Conservation (phyloP, 1,140 invertebrate genomes). For the Vanessa atalanta region DNA sequence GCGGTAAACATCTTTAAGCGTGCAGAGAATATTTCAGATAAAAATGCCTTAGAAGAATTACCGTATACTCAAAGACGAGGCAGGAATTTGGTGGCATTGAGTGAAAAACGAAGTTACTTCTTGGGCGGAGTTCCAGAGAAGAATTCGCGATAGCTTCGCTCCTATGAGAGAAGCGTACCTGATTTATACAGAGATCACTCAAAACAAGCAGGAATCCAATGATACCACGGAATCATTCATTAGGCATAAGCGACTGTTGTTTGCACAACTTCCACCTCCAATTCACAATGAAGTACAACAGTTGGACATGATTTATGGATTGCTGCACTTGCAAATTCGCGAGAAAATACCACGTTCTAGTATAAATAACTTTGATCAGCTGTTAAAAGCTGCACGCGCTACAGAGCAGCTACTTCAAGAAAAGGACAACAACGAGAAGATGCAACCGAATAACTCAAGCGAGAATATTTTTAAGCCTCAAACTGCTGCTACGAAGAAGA, state of each 20-base stretch:
- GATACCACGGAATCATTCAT: constrained; percentile 37
- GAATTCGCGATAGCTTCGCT: constrained; percentile 39
- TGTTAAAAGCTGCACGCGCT: not conserved
- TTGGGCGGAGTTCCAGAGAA: constrained; percentile 30
- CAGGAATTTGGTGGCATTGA: constrained; percentile 44
- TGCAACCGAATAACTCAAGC: too few relatives aligned
- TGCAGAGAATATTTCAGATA: not conserved
- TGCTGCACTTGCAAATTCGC: constrained; percentile 24
- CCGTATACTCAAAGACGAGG: constrained; percentile 22
- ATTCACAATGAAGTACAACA: constrained; percentile 35
- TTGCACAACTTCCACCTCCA: constrained; percentile 32
- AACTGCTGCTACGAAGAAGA: too few relatives aligned
- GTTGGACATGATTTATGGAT: constrained; percentile 42
- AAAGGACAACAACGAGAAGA: too few relatives aligned
- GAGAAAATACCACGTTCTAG: constrained; percentile 32
- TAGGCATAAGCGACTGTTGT: constrained; percentile 28
- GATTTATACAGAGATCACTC: constrained; percentile 37
- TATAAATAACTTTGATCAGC: constrained; percentile 16
- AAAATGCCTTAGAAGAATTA: not conserved
- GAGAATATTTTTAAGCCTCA: too few relatives aligned
- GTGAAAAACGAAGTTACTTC: constrained; percentile 28
- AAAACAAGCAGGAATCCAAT: constrained; percentile 19
- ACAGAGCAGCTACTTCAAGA: not conserved
- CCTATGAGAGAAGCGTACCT: constrained; percentile 35
- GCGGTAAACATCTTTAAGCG: not conserved